Conservation (phyloP, 92 coral and sea anemone species). For the Phenganax stokvisi region DNA sequence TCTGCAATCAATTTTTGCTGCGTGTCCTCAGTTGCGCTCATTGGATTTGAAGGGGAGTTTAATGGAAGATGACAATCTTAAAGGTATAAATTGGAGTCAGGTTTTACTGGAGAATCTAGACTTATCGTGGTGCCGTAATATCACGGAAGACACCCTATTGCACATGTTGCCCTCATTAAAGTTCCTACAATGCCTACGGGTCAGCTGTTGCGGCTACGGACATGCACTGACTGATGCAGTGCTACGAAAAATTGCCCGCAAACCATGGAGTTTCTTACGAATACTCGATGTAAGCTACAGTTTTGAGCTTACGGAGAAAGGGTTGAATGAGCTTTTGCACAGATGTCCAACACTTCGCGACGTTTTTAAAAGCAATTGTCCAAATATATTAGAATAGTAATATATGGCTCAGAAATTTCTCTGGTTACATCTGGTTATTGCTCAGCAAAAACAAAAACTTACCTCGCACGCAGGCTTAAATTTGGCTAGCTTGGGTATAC, state of each 20-base stretch:
- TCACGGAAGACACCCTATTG: constrained; percentile 60
- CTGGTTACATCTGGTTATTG: neutral
- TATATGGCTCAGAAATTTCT: neutral
- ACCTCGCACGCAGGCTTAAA: constrained; percentile 10
- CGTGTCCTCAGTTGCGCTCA: constrained; percentile 59
- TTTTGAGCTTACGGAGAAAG: constrained; percentile 56
- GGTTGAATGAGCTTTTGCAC: constrained; percentile 48
- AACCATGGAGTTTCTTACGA: constrained; percentile 45
- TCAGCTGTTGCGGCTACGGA: constrained; percentile 90
- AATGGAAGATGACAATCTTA: constrained; percentile 52
- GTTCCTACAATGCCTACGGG: constrained; percentile 58
- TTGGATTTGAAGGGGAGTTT: constrained; percentile 79
- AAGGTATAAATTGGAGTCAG: constrained; percentile 57
- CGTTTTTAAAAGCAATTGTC: constrained; percentile 73
- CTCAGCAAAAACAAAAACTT: neutral
- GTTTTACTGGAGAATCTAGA: constrained; percentile 65
- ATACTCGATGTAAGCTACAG: constrained; percentile 83
- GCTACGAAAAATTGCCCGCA: constrained; percentile 52
- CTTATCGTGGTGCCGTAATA: constrained; percentile 81
- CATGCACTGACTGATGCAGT: constrained; percentile 84
- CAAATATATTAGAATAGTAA: constrained; percentile 15
- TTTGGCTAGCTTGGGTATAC: constrained; percentile 17
- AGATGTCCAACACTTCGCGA: constrained; percentile 52
- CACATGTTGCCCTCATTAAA: constrained; percentile 57
- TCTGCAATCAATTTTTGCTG: constrained; percentile 51